Evolutionary conservation across 2,888 invertebrate genomes (phyloP).

Genomic region (Hydraecia micacea): DNA sequence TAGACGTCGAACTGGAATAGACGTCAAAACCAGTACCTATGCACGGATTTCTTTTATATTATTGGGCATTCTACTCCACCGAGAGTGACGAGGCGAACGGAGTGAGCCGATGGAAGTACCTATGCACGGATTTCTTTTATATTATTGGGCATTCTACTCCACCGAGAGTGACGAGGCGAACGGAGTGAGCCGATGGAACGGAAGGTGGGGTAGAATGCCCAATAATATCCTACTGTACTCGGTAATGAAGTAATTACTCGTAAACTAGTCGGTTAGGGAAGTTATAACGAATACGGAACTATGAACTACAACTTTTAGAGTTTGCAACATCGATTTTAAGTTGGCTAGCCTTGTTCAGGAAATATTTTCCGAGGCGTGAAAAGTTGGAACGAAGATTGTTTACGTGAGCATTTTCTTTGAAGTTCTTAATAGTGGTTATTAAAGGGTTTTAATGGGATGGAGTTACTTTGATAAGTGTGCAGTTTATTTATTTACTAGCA

Average conservation of each 20-base stretch:
- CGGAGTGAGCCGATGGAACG: no score
- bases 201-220: no score
- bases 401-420: slow-evolving; percentile 35
- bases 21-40: no score
- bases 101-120: no score
- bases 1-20: no score
- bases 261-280: slow-evolving; percentile 59
- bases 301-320: slow-evolving; percentile 52
- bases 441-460: neutral
- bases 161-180: no score
- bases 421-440: slow-evolving; percentile 8
- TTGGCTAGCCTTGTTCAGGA: slow-evolving; percentile 53
- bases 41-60: no score
- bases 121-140: no score
- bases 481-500: neutral
- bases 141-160: no score
- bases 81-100: no score
- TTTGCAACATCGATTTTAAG: slow-evolving; percentile 65
- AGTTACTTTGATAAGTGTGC: neutral
- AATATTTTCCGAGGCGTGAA: slow-evolving; percentile 56
- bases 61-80: no score
- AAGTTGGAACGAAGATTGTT: slow-evolving; percentile 47
- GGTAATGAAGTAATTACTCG: slow-evolving; percentile 66
- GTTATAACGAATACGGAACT: slow-evolving; percentile 59
- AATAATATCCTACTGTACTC: no score